Evolutionary conservation across 2,113 vertebrate species (phyloP), one percentile per base, ranked within the genome.

Genomic region (Halcyon malimbica): DNA sequence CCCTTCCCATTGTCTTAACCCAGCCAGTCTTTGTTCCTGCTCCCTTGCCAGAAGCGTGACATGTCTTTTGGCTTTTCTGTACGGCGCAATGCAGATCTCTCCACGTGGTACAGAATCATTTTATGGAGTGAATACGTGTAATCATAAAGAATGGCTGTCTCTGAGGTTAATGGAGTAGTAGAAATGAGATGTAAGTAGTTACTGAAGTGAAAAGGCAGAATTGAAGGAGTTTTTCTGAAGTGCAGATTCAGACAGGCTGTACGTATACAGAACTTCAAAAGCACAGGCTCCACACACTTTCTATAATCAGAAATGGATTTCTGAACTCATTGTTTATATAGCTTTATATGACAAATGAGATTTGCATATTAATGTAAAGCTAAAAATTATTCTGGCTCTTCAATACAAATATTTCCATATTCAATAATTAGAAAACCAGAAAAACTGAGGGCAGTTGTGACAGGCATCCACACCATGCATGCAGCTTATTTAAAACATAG

Each of bases 131-230:
- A 74, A 48, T 87, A 67, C 48, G 8, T 93, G 56, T 79, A 89
- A 60, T 39, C 69, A 41, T 87, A 85, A 93, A 70, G 69, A 93
- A 57, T 73, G 74, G 31, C 78, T 62, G 28, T 71, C 65, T 89
- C 29, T 21, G 73, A 87, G 74, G 87, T 79, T 96, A 93, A 91
- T 91, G 87, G 81, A 83, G 24, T 76, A 83, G 78, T 65, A 91
- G 84, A 91, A 96, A 87, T 65, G 37, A 94, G 62, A 89, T 90
- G 87, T 76, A 85, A 93, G 87, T 65, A 93, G 87, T 96, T 91
- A 87, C 65, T 93, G 77, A 87, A 89, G 64, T 63, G 88, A 94
- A 93, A 25, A 89, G 77, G 77, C 77, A 85, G 48, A 94, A 71
- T 2, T 62, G 39, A 89, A 94, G 57, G 57, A 4, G 68, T 94